Conservation (phyloP, 2,888 invertebrate genomes). For the Cheilosia impressa region DNA sequence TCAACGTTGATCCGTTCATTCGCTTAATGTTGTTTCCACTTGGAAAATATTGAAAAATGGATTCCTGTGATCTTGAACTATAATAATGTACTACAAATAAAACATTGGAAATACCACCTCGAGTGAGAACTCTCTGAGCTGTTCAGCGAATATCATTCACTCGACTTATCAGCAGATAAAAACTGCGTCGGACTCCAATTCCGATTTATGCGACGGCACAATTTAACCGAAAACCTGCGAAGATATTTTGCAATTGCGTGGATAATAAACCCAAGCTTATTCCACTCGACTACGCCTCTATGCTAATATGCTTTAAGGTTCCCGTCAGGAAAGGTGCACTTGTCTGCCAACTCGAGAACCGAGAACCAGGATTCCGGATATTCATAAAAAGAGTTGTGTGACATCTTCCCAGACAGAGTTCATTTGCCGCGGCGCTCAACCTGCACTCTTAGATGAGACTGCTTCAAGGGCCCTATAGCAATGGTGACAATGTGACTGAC, state of each 20-base stretch:
- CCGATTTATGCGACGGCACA: no score
- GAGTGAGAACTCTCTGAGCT: no score
- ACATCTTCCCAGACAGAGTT: slow-evolving; percentile 61
- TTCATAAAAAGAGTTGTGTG: slow-evolving; percentile 59
- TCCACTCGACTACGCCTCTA: slow-evolving; percentile 8
- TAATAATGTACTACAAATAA: no score
- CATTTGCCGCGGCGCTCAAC: slow-evolving; percentile 62
- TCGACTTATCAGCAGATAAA: no score
- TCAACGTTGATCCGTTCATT: no score
- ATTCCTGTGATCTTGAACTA: no score
- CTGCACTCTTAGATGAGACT: slow-evolving; percentile 30
- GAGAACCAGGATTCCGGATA: slow-evolving; percentile 60
- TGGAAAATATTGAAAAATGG: no score
- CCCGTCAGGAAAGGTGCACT: slow-evolving; percentile 25
- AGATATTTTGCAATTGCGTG: background rate
- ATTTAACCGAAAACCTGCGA: no score
- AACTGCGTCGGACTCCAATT: no score
- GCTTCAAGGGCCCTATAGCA: slow-evolving; percentile 53
- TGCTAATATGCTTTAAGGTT: slow-evolving; percentile 10
- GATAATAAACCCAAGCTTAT: slow-evolving; percentile 15
- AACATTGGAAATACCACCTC: no score
- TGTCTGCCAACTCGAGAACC: slow-evolving; percentile 33
- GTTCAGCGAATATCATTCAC: no score
- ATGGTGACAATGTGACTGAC: slow-evolving; percentile 63
- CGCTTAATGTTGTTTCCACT: no score